Evolutionary conservation across 2,888 invertebrate genomes (phyloP), one percentile per base, ranked within the genome.

Genomic region (Ctenicera cuprea): DNA sequence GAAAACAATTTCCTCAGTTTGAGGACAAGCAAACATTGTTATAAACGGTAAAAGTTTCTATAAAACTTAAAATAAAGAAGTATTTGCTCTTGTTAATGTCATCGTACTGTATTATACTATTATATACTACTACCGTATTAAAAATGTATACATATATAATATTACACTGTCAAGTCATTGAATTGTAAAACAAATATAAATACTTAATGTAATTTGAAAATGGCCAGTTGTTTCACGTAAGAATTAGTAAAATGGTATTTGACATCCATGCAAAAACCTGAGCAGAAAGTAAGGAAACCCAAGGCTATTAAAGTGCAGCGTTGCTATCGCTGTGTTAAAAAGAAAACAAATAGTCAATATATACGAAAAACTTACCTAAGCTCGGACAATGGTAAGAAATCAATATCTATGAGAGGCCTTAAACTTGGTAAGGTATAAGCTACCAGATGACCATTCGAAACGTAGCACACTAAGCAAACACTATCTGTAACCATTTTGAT

Each of bases 351-450:
- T 45, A 73, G 30, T 59, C 26, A 59, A 57, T 43, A 48, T 30
- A 38, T 54, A 30, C 63, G 37, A 7, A 67, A 48, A 68, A 76
- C 75, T 90, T 90, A 97, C 97, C 97, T 97, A 89, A 97, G 92
- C 88, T 98, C 97, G 79, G 95, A 93, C 80, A 97, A 91, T 76
- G 98, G 97, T 84, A 98, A 91, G 90, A 98, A 97, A 88, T 97
- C 97, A 77, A 96, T 93, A 88, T 98, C 96, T 84, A 97, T 91
- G 78, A 99, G 91, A 82, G 94, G 94, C 88, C 96, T 93, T 83
- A 99, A 91, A 86, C 97, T 97, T 76, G 99, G 99, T 87, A 99
- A 91, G 89, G 97, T 97, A 90, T 97, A 96, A 77, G 97, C 95
- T 85, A 94, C 92, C 85, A 99, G 89, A 89, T 97, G 97, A 69